phyloP scores from a whole-genome alignment of 2,113 vertebrate species.

The Misgurnus anguillicaudatus region DNA sequence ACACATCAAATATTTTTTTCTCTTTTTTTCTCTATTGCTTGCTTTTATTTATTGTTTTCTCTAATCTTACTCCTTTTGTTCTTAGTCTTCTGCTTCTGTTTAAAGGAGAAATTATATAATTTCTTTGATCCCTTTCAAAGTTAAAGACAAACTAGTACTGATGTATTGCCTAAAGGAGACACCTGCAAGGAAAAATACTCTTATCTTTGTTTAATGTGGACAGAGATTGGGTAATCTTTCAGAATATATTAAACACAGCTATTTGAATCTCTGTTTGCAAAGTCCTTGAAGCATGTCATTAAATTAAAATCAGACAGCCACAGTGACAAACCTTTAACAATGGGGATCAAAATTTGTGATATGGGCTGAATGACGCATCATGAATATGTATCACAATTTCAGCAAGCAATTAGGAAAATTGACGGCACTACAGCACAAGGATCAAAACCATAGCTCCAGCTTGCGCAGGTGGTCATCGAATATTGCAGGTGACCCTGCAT shows the following conservation, averaged over 20 bases:
- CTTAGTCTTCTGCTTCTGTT: slow-evolving; percentile 53
- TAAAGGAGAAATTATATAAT: slow-evolving; percentile 60
- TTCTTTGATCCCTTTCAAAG: slow-evolving; percentile 59
- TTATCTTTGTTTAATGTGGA: background rate
- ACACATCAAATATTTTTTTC: slow-evolving; percentile 54
- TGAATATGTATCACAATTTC: slow-evolving; percentile 48
- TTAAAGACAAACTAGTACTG: slow-evolving; percentile 6
- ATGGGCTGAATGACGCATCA: background rate
- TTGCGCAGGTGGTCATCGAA: slow-evolving; percentile 39
- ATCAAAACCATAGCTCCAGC: background rate
- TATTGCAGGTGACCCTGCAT: slow-evolving; percentile 5
- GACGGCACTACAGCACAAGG: slow-evolving; percentile 31
- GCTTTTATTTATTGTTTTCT: slow-evolving; percentile 25
- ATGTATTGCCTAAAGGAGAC: slow-evolving; percentile 1
- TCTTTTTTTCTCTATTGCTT: slow-evolving; percentile 41
- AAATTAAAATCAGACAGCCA: slow-evolving; percentile 18
- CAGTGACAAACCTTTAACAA: slow-evolving; percentile 10
- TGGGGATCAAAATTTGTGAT: slow-evolving; percentile 1
- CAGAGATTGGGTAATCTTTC: background rate
- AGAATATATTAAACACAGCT: slow-evolving; percentile 20
- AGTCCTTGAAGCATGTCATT: slow-evolving; percentile 29
- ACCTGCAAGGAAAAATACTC: slow-evolving; percentile 2
- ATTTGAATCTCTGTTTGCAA: slow-evolving; percentile 16
- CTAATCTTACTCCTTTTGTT: slow-evolving; percentile 46
- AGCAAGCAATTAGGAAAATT: slow-evolving; percentile 36